phyloP scores from a whole-genome alignment of 2,797 vertebrate genomes.

The Gallinago stenura region DNA sequence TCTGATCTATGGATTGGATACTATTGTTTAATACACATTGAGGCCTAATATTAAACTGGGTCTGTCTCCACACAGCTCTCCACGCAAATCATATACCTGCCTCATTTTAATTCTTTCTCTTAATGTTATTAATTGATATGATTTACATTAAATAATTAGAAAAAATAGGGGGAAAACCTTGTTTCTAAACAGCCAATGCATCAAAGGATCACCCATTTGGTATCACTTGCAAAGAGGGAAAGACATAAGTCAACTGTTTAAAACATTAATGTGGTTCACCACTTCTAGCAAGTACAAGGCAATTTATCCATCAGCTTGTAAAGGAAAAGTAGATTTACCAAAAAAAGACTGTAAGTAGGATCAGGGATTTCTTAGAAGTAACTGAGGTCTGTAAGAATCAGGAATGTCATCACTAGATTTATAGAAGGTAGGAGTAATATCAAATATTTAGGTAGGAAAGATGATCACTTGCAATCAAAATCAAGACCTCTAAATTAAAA shows the following conservation, averaged over 20 bases:
- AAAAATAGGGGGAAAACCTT: neutral
- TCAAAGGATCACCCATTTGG: neutral
- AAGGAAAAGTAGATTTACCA: neutral
- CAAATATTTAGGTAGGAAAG: neutral
- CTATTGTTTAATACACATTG: rapidly evolving
- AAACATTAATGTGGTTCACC: neutral
- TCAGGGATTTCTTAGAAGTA: neutral
- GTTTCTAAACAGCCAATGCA: neutral
- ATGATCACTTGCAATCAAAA: neutral
- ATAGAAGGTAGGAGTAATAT: neutral
- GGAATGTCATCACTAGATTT: neutral
- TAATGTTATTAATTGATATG: neutral
- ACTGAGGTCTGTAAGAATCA: neutral
- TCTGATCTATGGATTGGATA: neutral
- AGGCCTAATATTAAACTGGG: neutral
- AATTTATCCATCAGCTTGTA: neutral
- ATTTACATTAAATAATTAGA: neutral
- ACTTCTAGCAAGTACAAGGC: neutral
- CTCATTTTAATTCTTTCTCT: neutral
- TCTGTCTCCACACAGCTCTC: neutral
- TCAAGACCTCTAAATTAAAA: neutral
- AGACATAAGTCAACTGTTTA: neutral
- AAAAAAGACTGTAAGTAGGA: neutral
- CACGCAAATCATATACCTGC: neutral
- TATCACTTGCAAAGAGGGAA: neutral